These are phyloP conservation scores for Leptopilina syphax DNA, from an alignment of 2,888 invertebrate genomes.

Conservation along the genomic window DNA sequence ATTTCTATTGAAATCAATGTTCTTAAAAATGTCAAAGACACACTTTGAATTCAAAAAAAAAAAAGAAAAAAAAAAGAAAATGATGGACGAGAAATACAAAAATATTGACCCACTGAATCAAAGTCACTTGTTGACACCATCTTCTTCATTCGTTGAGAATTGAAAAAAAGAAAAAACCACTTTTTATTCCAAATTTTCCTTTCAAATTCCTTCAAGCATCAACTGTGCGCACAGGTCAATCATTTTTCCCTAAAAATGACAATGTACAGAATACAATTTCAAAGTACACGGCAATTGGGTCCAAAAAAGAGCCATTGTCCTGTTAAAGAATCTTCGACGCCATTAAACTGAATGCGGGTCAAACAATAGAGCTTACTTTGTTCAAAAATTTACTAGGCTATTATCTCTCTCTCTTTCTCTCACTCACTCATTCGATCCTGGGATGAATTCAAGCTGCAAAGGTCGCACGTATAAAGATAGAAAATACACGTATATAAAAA, in stretches of 20 bases:
- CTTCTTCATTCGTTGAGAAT: neutral
- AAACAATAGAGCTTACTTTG: slow-evolving; percentile 37
- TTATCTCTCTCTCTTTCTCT: neutral
- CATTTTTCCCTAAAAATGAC: slow-evolving; percentile 27
- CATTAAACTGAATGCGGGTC: slow-evolving; percentile 40
- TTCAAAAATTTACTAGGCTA: slow-evolving; percentile 22
- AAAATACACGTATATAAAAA: neutral
- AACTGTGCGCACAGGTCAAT: slow-evolving; percentile 30
- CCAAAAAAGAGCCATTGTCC: slow-evolving; percentile 32
- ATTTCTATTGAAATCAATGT: no score
- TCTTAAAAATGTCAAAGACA: no score
- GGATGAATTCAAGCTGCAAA: slow-evolving; percentile 45
- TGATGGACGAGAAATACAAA: neutral
- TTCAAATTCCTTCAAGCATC: neutral
- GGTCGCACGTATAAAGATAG: slow-evolving; percentile 13
- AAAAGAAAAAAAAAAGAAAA: neutral
- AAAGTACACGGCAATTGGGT: slow-evolving; percentile 27
- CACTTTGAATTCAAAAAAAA: neutral
- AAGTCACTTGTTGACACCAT: slow-evolving; percentile 12
- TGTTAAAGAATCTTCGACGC: slow-evolving; percentile 12
- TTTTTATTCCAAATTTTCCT: slow-evolving; percentile 14
- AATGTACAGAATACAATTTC: slow-evolving; percentile 31
- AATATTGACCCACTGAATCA: neutral
- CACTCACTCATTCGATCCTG: slow-evolving; percentile 8
- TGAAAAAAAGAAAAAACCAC: neutral